These are phyloP conservation scores for Oophaga sylvatica DNA, from an alignment of 2,797 vertebrate species.

Conservation along the genomic window DNA sequence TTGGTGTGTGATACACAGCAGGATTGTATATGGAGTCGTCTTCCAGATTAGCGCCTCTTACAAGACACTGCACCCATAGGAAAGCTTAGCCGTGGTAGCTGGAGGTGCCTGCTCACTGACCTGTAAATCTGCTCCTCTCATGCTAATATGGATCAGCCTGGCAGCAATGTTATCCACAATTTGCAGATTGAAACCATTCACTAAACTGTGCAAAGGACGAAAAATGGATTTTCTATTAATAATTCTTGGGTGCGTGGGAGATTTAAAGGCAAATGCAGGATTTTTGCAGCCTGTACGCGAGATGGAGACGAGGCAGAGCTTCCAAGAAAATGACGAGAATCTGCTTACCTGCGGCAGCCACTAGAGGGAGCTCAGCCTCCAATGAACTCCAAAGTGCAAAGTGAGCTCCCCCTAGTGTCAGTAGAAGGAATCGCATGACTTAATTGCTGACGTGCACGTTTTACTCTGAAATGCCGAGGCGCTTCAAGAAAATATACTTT, in stretches of 20 bases:
- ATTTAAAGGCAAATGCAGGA: neutral
- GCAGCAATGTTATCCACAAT: neutral
- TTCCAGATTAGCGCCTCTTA: constrained; percentile 39
- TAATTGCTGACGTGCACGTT: neutral
- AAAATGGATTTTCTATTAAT: neutral
- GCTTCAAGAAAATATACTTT: too few species aligned
- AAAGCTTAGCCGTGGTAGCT: neutral
- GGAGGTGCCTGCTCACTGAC: constrained; percentile 6
- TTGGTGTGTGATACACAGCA: constrained; percentile 47
- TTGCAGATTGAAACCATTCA: neutral
- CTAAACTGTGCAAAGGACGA: neutral
- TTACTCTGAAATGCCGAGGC: too few species aligned
- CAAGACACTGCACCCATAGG: constrained; percentile 9
- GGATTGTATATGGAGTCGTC: constrained; percentile 31
- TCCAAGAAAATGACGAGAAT: neutral
- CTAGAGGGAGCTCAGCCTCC: neutral
- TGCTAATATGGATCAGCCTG: neutral
- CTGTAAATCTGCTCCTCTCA: neutral
- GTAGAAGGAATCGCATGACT: neutral
- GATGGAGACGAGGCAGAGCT: neutral
- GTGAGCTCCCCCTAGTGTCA: neutral
- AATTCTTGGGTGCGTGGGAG: neutral
- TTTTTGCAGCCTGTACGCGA: neutral
- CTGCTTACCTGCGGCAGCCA: neutral
- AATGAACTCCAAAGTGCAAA: neutral